phyloP scores from a whole-genome alignment of 2,888 invertebrate species.

The Calameuta idolon region DNA sequence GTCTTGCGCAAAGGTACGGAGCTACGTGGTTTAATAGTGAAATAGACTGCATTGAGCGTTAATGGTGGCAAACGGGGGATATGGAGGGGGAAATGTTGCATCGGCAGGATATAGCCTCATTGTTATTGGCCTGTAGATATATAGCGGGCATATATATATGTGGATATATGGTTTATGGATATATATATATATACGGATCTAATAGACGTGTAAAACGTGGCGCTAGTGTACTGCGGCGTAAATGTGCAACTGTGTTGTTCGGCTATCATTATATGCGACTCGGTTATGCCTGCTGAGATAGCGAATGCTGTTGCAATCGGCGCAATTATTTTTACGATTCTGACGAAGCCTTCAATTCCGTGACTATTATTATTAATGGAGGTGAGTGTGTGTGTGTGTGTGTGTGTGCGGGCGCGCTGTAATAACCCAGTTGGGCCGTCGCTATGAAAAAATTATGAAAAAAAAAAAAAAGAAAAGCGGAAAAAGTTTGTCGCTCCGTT shows the following conservation, averaged over 20 bases:
- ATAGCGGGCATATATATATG: too few relatives aligned
- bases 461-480: too few relatives aligned
- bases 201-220: too few relatives aligned
- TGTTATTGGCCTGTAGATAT: too few relatives aligned
- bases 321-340: conserved; percentile 62
- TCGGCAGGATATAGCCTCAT: too few relatives aligned
- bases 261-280: conserved; percentile 59
- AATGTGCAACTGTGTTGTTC: conserved; percentile 2
- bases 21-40: conserved; percentile 31
- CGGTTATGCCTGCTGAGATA: conserved; percentile 46
- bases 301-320: conserved; percentile 59
- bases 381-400: too few relatives aligned
- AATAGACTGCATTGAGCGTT: not conserved
- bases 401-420: too few relatives aligned
- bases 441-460: not conserved
- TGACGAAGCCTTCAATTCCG: conserved; percentile 50
- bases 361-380: conserved; percentile 39
- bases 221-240: too few relatives aligned
- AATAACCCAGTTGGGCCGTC: not conserved
- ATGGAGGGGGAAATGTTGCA: not conserved
- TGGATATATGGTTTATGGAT: too few relatives aligned
- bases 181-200: too few relatives aligned
- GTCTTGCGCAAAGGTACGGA: conserved; percentile 38
- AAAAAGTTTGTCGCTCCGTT: too few relatives aligned
- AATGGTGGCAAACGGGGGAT: not conserved